These are phyloP conservation scores for Microcebus griseorufus DNA, from an alignment of 2,113 vertebrate species.

Conservation along the genomic window DNA sequence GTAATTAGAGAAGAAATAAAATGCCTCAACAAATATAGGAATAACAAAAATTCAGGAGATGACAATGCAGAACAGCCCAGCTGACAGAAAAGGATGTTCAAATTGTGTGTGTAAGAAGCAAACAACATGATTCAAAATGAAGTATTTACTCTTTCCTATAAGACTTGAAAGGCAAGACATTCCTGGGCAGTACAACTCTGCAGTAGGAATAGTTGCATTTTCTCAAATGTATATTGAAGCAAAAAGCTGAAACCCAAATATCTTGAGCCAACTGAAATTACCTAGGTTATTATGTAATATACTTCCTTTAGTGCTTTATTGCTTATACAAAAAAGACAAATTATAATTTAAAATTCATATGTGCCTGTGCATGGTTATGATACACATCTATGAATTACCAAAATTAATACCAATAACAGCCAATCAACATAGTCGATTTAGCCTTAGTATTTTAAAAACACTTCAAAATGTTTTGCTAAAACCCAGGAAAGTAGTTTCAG, in stretches of 20 bases:
- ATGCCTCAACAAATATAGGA: not conserved
- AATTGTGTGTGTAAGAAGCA: not conserved
- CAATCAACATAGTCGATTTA: not conserved
- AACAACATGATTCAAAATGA: slow-evolving; percentile 5
- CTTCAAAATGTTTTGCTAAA: slow-evolving; percentile 63
- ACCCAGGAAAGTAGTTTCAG: slow-evolving; percentile 43
- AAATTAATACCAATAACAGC: slow-evolving; percentile 25
- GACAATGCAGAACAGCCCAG: not conserved
- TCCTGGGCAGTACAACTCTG: not conserved
- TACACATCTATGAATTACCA: slow-evolving; percentile 40
- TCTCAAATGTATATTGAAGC: slow-evolving; percentile 41
- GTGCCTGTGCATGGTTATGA: not conserved
- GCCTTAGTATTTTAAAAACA: slow-evolving; percentile 56
- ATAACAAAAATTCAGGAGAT: not conserved
- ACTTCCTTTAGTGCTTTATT: not conserved
- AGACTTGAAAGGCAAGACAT: not conserved
- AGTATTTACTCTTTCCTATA: not conserved
- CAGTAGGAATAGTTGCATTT: not conserved
- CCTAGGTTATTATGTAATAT: not conserved
- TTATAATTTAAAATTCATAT: slow-evolving; percentile 43
- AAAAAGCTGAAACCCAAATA: not conserved
- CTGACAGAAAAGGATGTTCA: not conserved
- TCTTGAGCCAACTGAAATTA: not conserved
- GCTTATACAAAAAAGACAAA: slow-evolving; percentile 20
- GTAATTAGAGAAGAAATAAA: slow-evolving; percentile 48